phyloP scores from a whole-genome alignment of 2,888 invertebrate species.

The Athalia cordata region DNA sequence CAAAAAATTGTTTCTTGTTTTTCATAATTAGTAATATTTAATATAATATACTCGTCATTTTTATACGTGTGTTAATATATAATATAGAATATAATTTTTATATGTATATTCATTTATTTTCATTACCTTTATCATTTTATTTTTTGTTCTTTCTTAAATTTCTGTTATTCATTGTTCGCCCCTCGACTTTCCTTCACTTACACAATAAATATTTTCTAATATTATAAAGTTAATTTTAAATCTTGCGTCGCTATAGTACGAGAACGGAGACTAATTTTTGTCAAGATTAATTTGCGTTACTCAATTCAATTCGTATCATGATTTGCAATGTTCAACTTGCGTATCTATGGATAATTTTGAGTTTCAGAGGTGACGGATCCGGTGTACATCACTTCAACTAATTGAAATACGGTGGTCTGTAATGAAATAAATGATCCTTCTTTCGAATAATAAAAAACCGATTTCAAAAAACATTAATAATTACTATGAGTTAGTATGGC shows the following conservation, averaged over 20 bases:
- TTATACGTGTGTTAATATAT: conserved; percentile 54
- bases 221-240: conserved; percentile 63
- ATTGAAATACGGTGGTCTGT: too few relatives aligned
- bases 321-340: too few relatives aligned
- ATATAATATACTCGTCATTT: conserved; percentile 64
- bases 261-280: conserved; percentile 61
- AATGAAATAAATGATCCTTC: too few relatives aligned
- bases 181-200: too few relatives aligned
- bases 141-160: conserved; percentile 39
- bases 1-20: conserved; percentile 67
- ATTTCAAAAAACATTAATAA: too few relatives aligned
- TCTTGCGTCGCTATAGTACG: conserved; percentile 56
- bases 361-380: too few relatives aligned
- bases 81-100: conserved; percentile 51
- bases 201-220: conserved; percentile 57
- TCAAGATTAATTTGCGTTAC: conserved; percentile 44
- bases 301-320: conserved; percentile 3
- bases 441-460: too few relatives aligned
- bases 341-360: too few relatives aligned
- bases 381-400: too few relatives aligned
- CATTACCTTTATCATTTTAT: conserved; percentile 57
- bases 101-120: conserved; percentile 53
- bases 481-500: too few relatives aligned
- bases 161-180: too few relatives aligned
- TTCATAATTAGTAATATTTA: conserved; percentile 62